phyloP scores from a whole-genome alignment of 2,888 invertebrate genomes.

The Agrochola lota region DNA sequence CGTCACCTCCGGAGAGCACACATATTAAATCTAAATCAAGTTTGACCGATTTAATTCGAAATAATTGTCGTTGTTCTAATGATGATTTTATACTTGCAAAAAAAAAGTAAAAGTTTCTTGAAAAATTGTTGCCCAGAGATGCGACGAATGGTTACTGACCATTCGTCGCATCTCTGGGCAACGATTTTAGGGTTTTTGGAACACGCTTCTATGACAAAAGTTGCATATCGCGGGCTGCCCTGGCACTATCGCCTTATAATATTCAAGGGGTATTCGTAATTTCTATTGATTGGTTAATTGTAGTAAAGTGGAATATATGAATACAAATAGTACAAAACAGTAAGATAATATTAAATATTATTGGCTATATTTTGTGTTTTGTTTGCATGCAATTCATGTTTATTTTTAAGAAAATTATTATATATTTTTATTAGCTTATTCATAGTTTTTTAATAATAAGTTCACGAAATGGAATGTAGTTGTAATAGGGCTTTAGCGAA shows the following conservation, averaged over 20 bases:
- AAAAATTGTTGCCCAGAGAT: no score
- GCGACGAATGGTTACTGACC: no score
- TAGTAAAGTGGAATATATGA: not conserved
- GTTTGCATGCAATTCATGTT: not conserved
- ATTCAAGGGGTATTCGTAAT: not conserved
- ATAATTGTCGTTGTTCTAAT: not conserved
- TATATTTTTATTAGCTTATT: not conserved
- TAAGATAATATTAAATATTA: not conserved
- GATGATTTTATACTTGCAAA: no score
- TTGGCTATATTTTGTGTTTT: not conserved
- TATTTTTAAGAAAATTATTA: not conserved
- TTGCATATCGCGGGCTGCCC: not conserved
- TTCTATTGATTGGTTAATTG: not conserved
- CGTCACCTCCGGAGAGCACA: not conserved
- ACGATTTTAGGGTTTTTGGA: not conserved
- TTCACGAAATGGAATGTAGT: constrained; percentile 34
- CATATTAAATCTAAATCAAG: not conserved
- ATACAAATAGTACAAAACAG: not conserved
- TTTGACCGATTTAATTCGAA: not conserved
- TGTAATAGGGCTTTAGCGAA: constrained; percentile 15
- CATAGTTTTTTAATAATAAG: not conserved
- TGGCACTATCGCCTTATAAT: not conserved
- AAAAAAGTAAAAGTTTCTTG: no score
- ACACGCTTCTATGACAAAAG: not conserved
- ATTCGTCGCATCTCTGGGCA: no score